Base-by-base conservation (phyloP, 1,140 invertebrate genomes). In the Heterodera carotae region DNA sequence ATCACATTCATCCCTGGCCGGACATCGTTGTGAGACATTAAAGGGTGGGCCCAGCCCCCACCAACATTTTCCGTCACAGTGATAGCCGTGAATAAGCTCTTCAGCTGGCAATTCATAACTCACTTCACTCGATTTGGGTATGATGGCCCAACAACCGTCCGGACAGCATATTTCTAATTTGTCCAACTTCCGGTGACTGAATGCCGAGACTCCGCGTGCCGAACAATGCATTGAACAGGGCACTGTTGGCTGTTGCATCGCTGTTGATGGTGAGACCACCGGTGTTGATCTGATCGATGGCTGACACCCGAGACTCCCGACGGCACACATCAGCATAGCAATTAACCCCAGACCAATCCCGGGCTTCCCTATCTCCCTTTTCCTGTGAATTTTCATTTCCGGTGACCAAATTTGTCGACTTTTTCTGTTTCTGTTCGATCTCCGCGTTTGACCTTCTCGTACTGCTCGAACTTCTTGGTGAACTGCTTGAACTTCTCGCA, bases 151-250 rank as follows among this genome's bases (percentile, higher is more conserved):
- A 27, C 66, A 68, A 5, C 39, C 31, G 5, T 68, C 66, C 18
- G 27, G 15, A 8, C 66, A 68, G 27, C 66, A 68, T 18, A 68
- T 68, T 68, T 68, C 31, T 7, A 68, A n/a, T 68, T 68, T 68
- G 2, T 18, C 39, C 2, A 68, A 22, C 1, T 27, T 18, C 39
- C 27, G 31, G 0, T 22, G 1, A 5, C 31, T 39, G 18, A 68
- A 27, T 22, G 27, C 39, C 25, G 4, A 0, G 18, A 68, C 66
- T 0, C 66, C 31, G 27, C 66, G 33, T 34, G 1, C 31, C 66
- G 39, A n/a, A 33, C 66, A 15, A 0, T 22, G 39, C 66, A 68
- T 22, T 1, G 0, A 27, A 25, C 31, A 68, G 18, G 39, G 25
- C 66, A 33, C 18, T 2, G 4, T 33, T 25, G 39, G 18, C 27